Percentiles rank a stretch among this genome's conserved stretches.
phyloP scores from a whole-genome alignment of 2,797 vertebrate genomes.

The Crotalus adamanteus region DNA sequence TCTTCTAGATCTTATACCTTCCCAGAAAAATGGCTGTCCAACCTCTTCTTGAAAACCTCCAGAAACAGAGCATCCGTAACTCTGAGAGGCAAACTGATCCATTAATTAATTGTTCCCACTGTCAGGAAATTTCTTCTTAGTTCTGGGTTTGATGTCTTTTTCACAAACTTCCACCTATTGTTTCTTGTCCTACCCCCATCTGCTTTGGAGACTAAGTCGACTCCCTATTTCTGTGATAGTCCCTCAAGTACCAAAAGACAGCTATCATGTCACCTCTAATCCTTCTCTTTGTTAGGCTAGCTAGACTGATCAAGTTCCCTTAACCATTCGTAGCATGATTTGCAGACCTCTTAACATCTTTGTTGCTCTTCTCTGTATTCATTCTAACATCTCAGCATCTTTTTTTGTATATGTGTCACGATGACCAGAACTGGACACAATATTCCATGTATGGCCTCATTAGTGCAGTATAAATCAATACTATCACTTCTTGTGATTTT shows the following conservation, averaged over 20 bases:
- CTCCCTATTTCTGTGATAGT: neutral
- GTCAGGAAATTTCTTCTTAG: neutral
- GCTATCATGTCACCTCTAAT: neutral
- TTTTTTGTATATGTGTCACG: neutral
- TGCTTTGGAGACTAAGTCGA: neutral
- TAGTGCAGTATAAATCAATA: neutral
- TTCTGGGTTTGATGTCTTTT: neutral
- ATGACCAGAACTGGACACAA: neutral
- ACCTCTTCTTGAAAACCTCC: neutral
- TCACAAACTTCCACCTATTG: neutral
- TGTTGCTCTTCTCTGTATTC: neutral
- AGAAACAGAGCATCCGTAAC: neutral
- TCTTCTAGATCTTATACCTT: neutral
- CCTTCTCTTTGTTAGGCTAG: neutral
- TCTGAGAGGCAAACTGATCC: neutral
- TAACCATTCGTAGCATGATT: neutral
- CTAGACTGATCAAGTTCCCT: neutral
- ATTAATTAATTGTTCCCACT: neutral
- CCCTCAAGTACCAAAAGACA: neutral
- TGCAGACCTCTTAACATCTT: neutral
- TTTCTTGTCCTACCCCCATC: neutral
- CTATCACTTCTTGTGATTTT: neutral
- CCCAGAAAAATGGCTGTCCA: neutral
- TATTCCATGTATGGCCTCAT: neutral
- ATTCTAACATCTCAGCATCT: neutral